Evolutionary conservation across 1,140 invertebrate genomes (phyloP).

Genomic region (Danaus melanippus): DNA sequence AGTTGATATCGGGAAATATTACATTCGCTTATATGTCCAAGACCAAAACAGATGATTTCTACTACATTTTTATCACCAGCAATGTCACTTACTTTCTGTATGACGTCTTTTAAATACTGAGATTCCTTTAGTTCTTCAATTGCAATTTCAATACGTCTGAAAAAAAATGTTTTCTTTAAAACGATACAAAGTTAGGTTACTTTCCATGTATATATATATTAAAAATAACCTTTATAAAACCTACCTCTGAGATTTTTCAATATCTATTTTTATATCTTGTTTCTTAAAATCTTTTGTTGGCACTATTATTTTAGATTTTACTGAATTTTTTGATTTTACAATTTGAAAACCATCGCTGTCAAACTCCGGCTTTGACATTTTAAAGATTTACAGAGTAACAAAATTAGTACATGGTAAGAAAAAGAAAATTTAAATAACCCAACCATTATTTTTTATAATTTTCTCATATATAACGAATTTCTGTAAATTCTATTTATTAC

Average conservation of each 20-base stretch:
- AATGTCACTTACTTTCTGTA: conserved; percentile 63
- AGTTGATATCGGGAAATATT: conserved; percentile 71
- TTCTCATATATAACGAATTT: no score
- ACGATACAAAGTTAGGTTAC: conserved; percentile 13
- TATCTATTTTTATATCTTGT: conserved; percentile 36
- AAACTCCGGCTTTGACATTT: conserved; percentile 39
- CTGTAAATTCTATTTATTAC: no score
- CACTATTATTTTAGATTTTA: conserved; percentile 44
- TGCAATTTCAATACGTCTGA: conserved; percentile 63
- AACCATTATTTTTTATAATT: no score
- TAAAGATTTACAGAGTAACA: conserved; percentile 7
- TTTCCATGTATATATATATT: conserved; percentile 32
- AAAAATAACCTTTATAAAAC: conserved; percentile 5
- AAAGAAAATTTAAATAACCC: no score
- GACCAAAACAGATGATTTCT: conserved; percentile 73
- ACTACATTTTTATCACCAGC: conserved; percentile 47
- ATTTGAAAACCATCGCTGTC: conserved; percentile 61
- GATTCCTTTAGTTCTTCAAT: conserved; percentile 63
- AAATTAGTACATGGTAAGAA: no score
- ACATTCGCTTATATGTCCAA: conserved; percentile 72
- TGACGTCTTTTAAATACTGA: conserved; percentile 59
- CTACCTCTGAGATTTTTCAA: conserved; percentile 37
- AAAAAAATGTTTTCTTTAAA: conserved; percentile 35
- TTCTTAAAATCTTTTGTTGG: conserved; percentile 29
- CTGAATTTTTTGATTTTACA: conserved; percentile 45